phyloP scores from a whole-genome alignment of 35 echinoderm and acorn worm species.

The Apostichopus parvimensis region DNA sequence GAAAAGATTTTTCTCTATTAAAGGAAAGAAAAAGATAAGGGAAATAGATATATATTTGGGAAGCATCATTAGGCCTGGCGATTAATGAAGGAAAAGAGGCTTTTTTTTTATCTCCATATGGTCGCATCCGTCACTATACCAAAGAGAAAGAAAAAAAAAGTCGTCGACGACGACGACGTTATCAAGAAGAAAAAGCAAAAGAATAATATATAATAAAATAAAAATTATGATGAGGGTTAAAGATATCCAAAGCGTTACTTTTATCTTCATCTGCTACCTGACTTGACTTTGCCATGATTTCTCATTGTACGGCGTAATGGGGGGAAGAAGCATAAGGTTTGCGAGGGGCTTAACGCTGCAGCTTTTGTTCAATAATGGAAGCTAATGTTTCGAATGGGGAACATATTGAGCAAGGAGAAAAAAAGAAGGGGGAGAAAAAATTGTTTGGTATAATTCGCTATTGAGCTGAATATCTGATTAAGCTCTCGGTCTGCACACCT shows the following conservation, averaged over 20 bases:
- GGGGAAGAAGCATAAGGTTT: constrained; percentile 30
- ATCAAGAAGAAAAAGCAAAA: background rate
- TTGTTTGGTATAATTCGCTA: constrained; percentile 27
- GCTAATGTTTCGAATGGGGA: constrained; percentile 52
- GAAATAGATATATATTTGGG: background rate
- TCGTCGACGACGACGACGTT: too few relatives aligned
- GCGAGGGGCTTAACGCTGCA: constrained; percentile 6
- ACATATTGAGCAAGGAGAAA: constrained; percentile 38
- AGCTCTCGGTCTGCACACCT: constrained; percentile 32
- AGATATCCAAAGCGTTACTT: background rate
- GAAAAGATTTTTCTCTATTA: background rate
- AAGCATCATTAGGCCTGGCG: constrained; percentile 14
- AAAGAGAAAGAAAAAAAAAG: too few relatives aligned
- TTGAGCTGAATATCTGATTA: constrained; percentile 35
- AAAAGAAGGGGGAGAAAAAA: background rate
- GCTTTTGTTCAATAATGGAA: constrained; percentile 37
- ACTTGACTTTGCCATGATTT: background rate
- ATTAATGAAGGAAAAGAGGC: constrained; percentile 13
- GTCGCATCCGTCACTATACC: constrained; percentile 8
- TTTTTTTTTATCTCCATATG: constrained; percentile 29
- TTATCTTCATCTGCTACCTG: background rate
- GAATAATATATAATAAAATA: constrained; percentile 12
- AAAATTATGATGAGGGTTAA: background rate
- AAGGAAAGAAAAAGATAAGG: constrained; percentile 1
- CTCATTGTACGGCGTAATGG: constrained; percentile 15